Evolutionary conservation across 2,113 vertebrate genomes (phyloP).

Genomic region (Protobothrops flavoviridis): DNA sequence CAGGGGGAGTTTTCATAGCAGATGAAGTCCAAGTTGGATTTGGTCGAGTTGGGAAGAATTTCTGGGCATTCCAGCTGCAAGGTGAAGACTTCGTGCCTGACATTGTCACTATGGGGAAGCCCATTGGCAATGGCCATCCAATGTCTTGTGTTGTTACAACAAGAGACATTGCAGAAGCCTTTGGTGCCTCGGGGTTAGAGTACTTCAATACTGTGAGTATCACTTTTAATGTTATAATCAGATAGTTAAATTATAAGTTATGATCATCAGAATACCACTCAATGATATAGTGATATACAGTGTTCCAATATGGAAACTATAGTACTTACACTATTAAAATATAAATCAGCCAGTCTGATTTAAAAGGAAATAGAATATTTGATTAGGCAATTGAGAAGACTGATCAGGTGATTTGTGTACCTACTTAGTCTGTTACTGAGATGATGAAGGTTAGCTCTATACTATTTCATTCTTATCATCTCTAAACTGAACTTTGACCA

Average conservation of each 20-base stretch:
- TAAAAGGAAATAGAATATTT: not conserved
- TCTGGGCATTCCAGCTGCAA: constrained; percentile 95
- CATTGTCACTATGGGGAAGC: constrained; percentile 98
- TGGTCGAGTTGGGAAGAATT: constrained; percentile 86
- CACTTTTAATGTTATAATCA: not conserved
- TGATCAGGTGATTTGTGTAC: not conserved
- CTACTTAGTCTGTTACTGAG: not conserved
- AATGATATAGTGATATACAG: not conserved
- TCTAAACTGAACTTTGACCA: not conserved
- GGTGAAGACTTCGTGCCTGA: constrained; percentile 91
- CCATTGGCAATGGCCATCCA: constrained; percentile 96
- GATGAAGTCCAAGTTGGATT: constrained; percentile 98
- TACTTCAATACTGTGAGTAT: constrained; percentile 94
- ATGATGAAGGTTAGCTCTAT: not conserved
- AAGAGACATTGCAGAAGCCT: constrained; percentile 86
- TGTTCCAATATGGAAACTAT: not conserved
- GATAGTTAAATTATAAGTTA: not conserved
- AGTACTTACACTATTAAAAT: not conserved
- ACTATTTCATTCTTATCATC: not conserved
- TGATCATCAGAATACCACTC: not conserved
- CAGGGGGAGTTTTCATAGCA: constrained; percentile 87
- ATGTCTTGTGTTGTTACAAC: constrained; percentile 97
- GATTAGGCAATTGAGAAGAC: not conserved
- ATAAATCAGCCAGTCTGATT: not conserved
- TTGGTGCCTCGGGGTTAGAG: constrained; percentile 85